phyloP scores from a whole-genome alignment of 2,113 vertebrate species.

The Eudorcas thomsonii region DNA sequence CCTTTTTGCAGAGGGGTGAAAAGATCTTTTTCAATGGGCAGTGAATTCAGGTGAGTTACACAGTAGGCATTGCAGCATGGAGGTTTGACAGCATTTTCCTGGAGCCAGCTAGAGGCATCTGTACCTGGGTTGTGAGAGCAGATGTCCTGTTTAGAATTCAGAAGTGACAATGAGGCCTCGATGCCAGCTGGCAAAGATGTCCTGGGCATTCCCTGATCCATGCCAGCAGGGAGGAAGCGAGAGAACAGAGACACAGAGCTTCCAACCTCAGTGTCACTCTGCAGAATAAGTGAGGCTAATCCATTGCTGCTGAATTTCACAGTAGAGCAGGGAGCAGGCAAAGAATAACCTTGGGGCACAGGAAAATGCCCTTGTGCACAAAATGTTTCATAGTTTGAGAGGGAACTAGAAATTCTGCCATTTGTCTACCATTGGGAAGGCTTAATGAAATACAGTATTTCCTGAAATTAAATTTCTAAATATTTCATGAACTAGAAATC shows the following conservation, averaged over 20 bases:
- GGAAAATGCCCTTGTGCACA: not conserved
- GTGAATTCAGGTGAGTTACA: conserved; percentile 1
- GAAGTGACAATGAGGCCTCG: not conserved
- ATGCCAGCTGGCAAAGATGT: not conserved
- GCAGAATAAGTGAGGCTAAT: not conserved
- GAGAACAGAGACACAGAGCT: not conserved
- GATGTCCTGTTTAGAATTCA: conserved; percentile 35
- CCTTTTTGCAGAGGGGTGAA: conserved; percentile 25
- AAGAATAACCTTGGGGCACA: not conserved
- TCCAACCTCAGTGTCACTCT: not conserved
- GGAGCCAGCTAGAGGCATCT: not conserved
- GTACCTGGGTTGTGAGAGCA: not conserved
- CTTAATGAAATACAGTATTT: not conserved
- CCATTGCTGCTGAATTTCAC: not conserved
- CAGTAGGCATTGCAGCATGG: not conserved
- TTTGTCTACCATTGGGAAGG: not conserved
- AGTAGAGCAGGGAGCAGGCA: not conserved
- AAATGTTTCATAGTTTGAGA: not conserved
- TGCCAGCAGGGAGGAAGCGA: not conserved
- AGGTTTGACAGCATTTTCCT: not conserved
- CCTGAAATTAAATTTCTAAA: not conserved
- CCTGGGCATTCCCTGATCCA: not conserved
- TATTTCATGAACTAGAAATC: not conserved
- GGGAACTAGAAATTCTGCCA: not conserved
- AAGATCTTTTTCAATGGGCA: conserved; percentile 11